Percentiles rank a stretch among this genome's conserved stretches.
Evolutionary conservation across 35 echinoderm and acorn worm genomes (phyloP).

Genomic region (Chiridota heheva): DNA sequence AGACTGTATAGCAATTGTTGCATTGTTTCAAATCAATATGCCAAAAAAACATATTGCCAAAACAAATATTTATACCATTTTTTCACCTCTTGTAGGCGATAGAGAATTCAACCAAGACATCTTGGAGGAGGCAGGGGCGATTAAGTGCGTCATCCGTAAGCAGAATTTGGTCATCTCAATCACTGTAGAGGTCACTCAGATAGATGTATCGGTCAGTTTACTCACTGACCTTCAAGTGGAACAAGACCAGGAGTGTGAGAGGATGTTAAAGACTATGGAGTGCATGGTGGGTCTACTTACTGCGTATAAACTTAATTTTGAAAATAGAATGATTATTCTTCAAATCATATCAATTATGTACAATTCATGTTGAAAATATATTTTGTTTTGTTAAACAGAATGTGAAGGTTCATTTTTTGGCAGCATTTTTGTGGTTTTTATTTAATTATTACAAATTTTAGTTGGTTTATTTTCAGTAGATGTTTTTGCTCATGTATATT

Average conservation of each 20-base stretch:
- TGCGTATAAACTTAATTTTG: too few relatives aligned
- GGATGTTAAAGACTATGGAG: conserved; percentile 58
- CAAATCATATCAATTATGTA: too few relatives aligned
- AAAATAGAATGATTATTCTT: not conserved
- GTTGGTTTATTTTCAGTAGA: too few relatives aligned
- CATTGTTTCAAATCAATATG: too few relatives aligned
- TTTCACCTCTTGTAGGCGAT: conserved; percentile 51
- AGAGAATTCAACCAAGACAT: conserved; percentile 74
- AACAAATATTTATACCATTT: too few relatives aligned
- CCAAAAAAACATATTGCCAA: not conserved
- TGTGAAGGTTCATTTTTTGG: too few relatives aligned
- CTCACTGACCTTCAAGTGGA: conserved; percentile 84
- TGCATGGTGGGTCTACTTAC: conserved; percentile 69
- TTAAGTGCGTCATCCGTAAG: conserved; percentile 80
- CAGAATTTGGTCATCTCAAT: conserved; percentile 46
- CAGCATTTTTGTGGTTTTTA: too few relatives aligned
- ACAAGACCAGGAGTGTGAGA: conserved; percentile 84
- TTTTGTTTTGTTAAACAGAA: too few relatives aligned
- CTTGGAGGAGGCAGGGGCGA: conserved; percentile 86
- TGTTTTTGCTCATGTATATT: too few relatives aligned
- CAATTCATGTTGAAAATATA: too few relatives aligned
- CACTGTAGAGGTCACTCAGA: conserved; percentile 45
- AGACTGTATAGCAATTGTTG: not conserved
- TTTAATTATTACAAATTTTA: too few relatives aligned
- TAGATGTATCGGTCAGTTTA: conserved; percentile 63